Conservation (phyloP, 2,797 vertebrate genomes). For the Siniperca undulata region DNA sequence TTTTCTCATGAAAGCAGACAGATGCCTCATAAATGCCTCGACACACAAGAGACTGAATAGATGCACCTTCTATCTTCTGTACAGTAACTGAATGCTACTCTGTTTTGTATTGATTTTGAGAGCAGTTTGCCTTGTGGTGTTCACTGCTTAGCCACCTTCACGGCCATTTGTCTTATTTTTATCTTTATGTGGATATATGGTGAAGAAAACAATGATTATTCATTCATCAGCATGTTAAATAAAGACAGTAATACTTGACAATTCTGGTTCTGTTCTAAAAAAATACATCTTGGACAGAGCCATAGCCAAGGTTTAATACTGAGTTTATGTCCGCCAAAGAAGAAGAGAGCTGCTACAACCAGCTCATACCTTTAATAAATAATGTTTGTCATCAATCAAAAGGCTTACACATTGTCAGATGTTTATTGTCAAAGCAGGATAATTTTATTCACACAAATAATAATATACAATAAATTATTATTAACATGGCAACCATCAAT, state of each 20-base stretch:
- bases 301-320: not conserved
- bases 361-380: not conserved
- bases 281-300: not conserved
- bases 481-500: constrained; percentile 24
- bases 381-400: constrained; percentile 15
- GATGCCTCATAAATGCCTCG: not conserved
- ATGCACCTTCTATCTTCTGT: not conserved
- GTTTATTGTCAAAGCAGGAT: constrained; percentile 56
- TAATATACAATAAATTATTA: constrained; percentile 67
- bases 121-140: not conserved
- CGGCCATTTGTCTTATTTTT: not conserved
- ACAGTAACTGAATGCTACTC: not conserved
- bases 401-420: not conserved
- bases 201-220: not conserved
- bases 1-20: constrained; percentile 9
- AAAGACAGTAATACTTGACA: not conserved
- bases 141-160: not conserved
- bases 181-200: not conserved
- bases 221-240: not conserved
- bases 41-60: constrained; percentile 36
- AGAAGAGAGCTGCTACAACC: not conserved
- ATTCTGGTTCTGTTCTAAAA: not conserved
- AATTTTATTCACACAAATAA: constrained; percentile 74
- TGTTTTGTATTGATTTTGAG: constrained; percentile 15
- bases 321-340: not conserved